Percentiles rank a stretch among this genome's conserved stretches.
Conservation (phyloP, 2,888 invertebrate species). For the Steinernema carpocapsae region DNA sequence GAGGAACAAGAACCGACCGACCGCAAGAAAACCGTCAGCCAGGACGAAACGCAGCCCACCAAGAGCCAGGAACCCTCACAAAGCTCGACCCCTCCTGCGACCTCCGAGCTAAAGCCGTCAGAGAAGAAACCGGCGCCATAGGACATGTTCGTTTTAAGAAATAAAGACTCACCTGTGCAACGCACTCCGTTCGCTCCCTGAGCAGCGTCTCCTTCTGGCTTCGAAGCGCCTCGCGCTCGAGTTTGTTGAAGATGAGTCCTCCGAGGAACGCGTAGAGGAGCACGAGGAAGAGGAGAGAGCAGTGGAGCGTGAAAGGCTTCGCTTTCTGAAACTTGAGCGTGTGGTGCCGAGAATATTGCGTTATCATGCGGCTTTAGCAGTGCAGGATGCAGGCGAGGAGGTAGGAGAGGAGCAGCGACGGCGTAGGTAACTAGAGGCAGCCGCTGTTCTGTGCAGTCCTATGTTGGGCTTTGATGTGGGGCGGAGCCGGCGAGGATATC, state of each 20-base stretch:
- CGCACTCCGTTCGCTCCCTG: constrained; percentile 52
- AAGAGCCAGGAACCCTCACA: too few relatives aligned
- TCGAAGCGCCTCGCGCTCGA: constrained; percentile 60
- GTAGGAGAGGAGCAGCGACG: background rate
- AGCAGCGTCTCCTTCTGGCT: constrained; percentile 48
- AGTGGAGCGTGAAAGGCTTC: constrained; percentile 66
- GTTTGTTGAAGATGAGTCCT: constrained; percentile 62
- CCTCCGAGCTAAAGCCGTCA: too few relatives aligned
- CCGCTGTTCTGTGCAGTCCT: background rate
- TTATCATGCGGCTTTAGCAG: constrained; percentile 1
- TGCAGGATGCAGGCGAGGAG: background rate
- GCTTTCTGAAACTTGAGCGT: constrained; percentile 54
- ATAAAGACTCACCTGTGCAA: constrained; percentile 47
- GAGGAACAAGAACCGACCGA: too few relatives aligned
- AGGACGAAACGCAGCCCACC: too few relatives aligned
- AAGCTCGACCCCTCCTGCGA: too few relatives aligned
- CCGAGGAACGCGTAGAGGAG: constrained; percentile 64
- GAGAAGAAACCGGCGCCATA: too few relatives aligned
- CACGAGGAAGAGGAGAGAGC: constrained; percentile 59
- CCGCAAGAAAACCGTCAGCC: too few relatives aligned
- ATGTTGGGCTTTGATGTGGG: constrained; percentile 3
- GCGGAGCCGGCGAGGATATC: background rate
- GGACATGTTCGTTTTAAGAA: too few relatives aligned
- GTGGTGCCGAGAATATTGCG: constrained; percentile 23
- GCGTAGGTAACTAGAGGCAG: background rate